Percentiles rank a stretch among this genome's conserved stretches.
Conservation (phyloP, 1,140 invertebrate species). For the Caerostris darwini region DNA sequence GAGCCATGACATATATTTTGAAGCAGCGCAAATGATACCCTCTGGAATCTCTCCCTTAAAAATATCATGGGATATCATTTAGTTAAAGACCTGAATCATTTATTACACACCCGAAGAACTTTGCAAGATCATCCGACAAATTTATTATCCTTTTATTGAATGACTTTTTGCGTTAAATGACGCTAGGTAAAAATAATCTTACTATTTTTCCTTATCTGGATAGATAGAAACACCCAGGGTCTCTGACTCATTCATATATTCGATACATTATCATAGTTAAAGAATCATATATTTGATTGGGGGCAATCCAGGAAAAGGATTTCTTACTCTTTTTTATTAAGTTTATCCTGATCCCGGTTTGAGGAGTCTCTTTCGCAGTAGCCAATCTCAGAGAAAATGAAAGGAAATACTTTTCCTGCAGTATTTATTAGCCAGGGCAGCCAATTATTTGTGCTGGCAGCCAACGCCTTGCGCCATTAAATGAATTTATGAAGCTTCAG, state of each 20-base stretch:
- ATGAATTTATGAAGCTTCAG: constrained; percentile 28
- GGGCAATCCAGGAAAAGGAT: not conserved
- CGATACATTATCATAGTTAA: constrained; percentile 56
- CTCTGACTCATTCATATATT: constrained; percentile 39
- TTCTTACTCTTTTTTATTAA: not conserved
- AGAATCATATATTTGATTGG: constrained; percentile 47
- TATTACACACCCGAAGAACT: not conserved
- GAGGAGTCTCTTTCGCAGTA: not conserved
- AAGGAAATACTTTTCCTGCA: constrained; percentile 25
- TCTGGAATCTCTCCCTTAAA: not conserved
- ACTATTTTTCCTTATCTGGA: not conserved
- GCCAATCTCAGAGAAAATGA: constrained; percentile 37
- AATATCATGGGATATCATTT: not conserved
- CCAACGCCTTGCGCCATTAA: constrained; percentile 34
- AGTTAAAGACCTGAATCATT: constrained; percentile 17
- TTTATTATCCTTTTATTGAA: constrained; percentile 59
- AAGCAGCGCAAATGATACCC: not conserved
- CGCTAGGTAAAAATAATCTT: constrained; percentile 19
- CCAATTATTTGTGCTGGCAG: constrained; percentile 53
- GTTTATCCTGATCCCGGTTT: not conserved
- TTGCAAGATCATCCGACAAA: not conserved
- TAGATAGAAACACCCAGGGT: not conserved
- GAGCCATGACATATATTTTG: not conserved
- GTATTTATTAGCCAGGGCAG: constrained; percentile 15
- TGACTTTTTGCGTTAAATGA: constrained; percentile 31